These are phyloP conservation scores for Probaryconus sp. DNA, from an alignment of 1,140 invertebrate species.

Conservation along the genomic window DNA sequence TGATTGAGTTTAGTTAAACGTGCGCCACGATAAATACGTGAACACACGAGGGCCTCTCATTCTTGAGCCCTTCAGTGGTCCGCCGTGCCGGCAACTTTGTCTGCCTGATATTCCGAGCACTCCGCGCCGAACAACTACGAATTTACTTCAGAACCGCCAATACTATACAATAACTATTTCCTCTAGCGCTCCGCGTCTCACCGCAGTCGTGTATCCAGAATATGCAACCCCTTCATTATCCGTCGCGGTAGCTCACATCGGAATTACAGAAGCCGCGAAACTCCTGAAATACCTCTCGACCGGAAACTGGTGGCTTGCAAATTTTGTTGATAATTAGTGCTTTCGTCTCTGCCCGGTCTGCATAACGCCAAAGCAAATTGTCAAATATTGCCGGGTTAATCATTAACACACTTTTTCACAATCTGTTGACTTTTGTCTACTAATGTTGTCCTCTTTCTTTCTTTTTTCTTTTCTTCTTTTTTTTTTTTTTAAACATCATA, in stretches of 20 bases:
- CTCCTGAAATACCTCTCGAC: constrained; percentile 48
- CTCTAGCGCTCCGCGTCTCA: constrained; percentile 39
- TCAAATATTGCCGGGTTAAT: constrained; percentile 3
- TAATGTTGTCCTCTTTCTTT: too few relatives aligned
- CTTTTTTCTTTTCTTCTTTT: too few relatives aligned
- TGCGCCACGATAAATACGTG: constrained; percentile 19
- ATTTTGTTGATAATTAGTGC: constrained; percentile 49
- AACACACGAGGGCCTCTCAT: constrained; percentile 27
- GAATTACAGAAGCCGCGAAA: constrained; percentile 62
- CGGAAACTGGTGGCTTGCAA: constrained; percentile 31
- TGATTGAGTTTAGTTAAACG: constrained; percentile 32
- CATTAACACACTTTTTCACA: too few relatives aligned
- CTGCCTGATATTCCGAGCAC: constrained; percentile 33
- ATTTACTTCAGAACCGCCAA: constrained; percentile 39
- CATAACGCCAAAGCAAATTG: too few relatives aligned
- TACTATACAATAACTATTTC: constrained; percentile 69
- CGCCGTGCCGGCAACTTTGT: constrained; percentile 40
- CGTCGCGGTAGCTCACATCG: constrained; percentile 60
- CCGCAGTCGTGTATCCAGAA: constrained; percentile 65
- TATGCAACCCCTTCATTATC: constrained; percentile 68
- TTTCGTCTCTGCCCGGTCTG: constrained; percentile 4
- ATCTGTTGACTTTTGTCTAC: too few relatives aligned
- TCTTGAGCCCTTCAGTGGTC: constrained; percentile 43
- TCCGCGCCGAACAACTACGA: constrained; percentile 17
- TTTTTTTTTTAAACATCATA: too few relatives aligned